Percentiles rank a stretch among this genome's conserved stretches.
phyloP scores from a whole-genome alignment of 2,888 invertebrate genomes.

The Quadriops clusia region DNA sequence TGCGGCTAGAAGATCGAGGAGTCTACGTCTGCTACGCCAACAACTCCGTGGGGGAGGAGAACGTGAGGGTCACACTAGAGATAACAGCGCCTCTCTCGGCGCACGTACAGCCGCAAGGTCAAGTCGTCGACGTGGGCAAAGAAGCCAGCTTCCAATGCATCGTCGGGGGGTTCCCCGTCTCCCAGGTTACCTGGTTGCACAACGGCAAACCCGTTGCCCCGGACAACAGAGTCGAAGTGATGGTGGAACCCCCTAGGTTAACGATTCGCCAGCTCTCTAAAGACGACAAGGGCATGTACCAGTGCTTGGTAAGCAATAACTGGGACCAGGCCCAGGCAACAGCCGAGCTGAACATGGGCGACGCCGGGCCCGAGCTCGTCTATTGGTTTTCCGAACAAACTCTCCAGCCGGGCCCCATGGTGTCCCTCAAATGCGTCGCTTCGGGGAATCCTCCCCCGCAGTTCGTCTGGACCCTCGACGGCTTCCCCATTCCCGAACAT shows the following conservation, averaged over 20 bases:
- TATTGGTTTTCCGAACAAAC: slow-evolving; percentile 91
- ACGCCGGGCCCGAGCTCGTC: slow-evolving; percentile 77
- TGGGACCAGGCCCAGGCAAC: slow-evolving; percentile 77
- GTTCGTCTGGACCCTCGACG: slow-evolving; percentile 84
- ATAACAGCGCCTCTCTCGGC: slow-evolving; percentile 73
- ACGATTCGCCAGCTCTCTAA: slow-evolving; percentile 55
- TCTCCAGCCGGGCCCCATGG: slow-evolving; percentile 80
- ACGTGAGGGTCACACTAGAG: slow-evolving; percentile 61
- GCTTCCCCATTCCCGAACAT: slow-evolving; percentile 53
- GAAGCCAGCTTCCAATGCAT: slow-evolving; percentile 80
- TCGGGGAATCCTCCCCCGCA: slow-evolving; percentile 88
- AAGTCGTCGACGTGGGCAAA: slow-evolving; percentile 73
- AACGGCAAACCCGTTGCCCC: slow-evolving; percentile 46
- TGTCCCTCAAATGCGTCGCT: slow-evolving; percentile 79
- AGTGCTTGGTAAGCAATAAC: slow-evolving; percentile 77
- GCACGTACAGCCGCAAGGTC: slow-evolving; percentile 64
- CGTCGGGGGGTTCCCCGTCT: slow-evolving; percentile 75
- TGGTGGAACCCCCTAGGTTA: slow-evolving; percentile 31
- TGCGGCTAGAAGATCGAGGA: slow-evolving; percentile 67
- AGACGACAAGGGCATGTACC: slow-evolving; percentile 84
- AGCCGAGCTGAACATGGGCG: slow-evolving; percentile 70
- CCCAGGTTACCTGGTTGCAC: slow-evolving; percentile 64
- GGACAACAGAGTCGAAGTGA: slow-evolving; percentile 32
- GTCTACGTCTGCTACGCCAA: slow-evolving; percentile 84
- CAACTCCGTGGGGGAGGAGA: slow-evolving; percentile 77